Evolutionary conservation across 2,797 vertebrate genomes (phyloP), one percentile per base, ranked within the genome.

Genomic region (Perodicticus potto): DNA sequence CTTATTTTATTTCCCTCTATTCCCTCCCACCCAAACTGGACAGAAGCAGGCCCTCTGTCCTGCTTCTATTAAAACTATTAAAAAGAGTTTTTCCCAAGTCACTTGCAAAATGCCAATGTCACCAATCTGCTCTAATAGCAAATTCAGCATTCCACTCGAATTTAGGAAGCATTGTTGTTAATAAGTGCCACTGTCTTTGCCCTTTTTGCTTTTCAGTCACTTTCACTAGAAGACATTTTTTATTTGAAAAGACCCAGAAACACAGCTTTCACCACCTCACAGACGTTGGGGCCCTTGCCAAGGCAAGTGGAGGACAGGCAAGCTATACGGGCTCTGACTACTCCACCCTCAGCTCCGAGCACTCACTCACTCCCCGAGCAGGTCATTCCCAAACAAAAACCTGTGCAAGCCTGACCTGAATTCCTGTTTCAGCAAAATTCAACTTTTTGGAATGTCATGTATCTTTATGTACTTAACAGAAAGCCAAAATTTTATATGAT

Each of bases 41-140:
- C 37, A 80, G 76, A 89, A 81, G 45, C 4, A 91, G 27, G 53
- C 29, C 19, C 37, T 43, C 80, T 49, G 49, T 49, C 49, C 13
- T 49, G 49, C 49, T 14, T 45, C 45, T 45, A 45, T 45, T 3
- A 49, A 49, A 49, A 8, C 57, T 53, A 70, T 73, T 23, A 94
- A 22, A 89, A 82, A 76, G 12, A 55, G 4, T 78, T 86, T 83
- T 37, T 80, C 32, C 20, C 45, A 80, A 69, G 43, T 57, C 27
- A 61, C 74, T 69, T 89, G 45, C 70, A 86, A 86, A 97, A 67
- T 77, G 86, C 59, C 63, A 94, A 63, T 32, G 4, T 89, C 80
- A 43, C 17, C 25, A 37, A 45, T 83, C 20, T 78, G 59, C 93
- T 57, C 32, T 34, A 89, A 77, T 20, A 92, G 22, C 37, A 77